Evolutionary conservation across 2,113 vertebrate species (phyloP).

Genomic region (Rhea americana): DNA sequence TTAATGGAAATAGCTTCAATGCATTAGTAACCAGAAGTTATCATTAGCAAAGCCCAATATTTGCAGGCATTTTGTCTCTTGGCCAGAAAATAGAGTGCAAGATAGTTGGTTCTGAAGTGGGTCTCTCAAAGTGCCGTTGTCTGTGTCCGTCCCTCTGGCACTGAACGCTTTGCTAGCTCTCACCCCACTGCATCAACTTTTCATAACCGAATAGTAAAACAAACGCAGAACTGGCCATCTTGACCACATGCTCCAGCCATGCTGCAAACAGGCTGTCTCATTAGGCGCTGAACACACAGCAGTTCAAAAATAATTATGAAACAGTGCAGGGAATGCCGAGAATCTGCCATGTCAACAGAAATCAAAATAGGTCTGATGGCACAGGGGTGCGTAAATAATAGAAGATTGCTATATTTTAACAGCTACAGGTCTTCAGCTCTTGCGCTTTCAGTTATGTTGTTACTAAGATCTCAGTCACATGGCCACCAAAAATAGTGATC

Average conservation of each 20-base stretch:
- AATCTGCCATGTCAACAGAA: not conserved
- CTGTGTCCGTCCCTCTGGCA: not conserved
- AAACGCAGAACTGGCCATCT: rapidly evolving
- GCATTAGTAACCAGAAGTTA: not conserved
- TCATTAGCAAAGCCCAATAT: not conserved
- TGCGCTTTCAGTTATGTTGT: not conserved
- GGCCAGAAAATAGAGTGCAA: not conserved
- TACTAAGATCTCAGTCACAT: not conserved
- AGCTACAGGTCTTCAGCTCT: not conserved
- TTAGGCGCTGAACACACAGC: not conserved
- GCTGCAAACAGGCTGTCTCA: not conserved
- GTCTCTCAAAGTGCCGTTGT: not conserved
- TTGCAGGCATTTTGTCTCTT: not conserved
- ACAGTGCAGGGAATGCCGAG: not conserved
- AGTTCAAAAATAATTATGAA: not conserved
- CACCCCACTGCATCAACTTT: not conserved
- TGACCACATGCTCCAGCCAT: not conserved
- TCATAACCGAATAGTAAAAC: not conserved
- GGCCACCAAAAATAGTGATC: not conserved
- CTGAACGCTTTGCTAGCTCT: not conserved
- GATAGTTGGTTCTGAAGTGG: not conserved
- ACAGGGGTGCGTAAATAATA: not conserved
- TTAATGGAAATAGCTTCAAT: not conserved
- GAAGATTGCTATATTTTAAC: not conserved
- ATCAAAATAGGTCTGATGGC: not conserved